phyloP scores from a whole-genome alignment of 2,797 vertebrate genomes.

The Cuniculus paca region DNA sequence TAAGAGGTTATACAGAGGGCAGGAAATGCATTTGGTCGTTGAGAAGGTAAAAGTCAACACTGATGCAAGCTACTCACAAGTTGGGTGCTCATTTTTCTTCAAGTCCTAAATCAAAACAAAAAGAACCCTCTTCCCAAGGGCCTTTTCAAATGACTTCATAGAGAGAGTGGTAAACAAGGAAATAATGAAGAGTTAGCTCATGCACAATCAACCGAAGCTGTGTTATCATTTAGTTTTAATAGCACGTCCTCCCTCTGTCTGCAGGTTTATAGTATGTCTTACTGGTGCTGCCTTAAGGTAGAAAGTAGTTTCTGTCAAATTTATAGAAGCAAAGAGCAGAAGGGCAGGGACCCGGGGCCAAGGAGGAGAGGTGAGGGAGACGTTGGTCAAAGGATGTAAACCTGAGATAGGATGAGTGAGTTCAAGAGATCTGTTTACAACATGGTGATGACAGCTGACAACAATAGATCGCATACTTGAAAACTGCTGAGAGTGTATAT shows the following conservation, averaged over 20 bases:
- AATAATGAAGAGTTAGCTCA: neutral
- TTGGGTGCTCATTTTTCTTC: neutral
- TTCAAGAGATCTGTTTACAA: neutral
- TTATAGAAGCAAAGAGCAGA: neutral
- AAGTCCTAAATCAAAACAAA: neutral
- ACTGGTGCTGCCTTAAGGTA: neutral
- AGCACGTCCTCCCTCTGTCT: neutral
- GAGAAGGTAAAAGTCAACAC: neutral
- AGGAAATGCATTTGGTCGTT: neutral
- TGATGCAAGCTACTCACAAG: neutral
- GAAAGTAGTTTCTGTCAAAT: neutral
- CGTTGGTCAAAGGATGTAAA: neutral
- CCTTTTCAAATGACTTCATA: neutral
- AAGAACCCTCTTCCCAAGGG: neutral
- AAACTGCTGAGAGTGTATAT: neutral
- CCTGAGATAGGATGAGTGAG: neutral
- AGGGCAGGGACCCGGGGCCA: neutral
- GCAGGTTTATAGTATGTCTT: neutral
- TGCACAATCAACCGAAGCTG: neutral
- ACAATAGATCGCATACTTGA: neutral
- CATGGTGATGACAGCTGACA: neutral
- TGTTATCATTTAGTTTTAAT: neutral
- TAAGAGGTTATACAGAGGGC: neutral
- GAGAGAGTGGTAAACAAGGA: neutral
- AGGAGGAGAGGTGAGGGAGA: neutral